Percentiles rank a stretch among this genome's conserved stretches.
These are phyloP conservation scores for Philereme vetulata DNA, from an alignment of 2,888 invertebrate genomes.

Conservation along the genomic window DNA sequence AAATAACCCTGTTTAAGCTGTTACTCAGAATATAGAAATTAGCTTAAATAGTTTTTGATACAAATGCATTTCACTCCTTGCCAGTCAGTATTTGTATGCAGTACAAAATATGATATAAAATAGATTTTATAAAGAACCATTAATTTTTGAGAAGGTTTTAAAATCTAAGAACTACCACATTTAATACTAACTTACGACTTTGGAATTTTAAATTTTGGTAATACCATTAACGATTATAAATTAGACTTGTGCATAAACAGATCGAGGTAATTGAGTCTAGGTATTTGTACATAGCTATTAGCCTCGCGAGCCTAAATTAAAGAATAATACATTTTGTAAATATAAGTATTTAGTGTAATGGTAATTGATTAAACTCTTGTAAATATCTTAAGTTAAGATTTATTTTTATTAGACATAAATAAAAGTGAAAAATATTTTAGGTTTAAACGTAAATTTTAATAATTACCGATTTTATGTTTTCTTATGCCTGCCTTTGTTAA, in stretches of 20 bases:
- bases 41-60: neutral
- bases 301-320: slow-evolving; percentile 17
- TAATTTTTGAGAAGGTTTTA: no score
- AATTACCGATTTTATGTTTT: slow-evolving; percentile 20
- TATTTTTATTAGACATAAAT: slow-evolving; percentile 7
- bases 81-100: slow-evolving; percentile 15
- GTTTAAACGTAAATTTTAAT: slow-evolving; percentile 1
- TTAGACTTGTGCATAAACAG: neutral
- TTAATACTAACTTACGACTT: no score
- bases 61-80: slow-evolving; percentile 14
- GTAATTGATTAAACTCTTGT: slow-evolving; percentile 15
- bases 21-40: slow-evolving; percentile 7
- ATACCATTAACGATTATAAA: no score
- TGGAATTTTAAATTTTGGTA: no score
- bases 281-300: slow-evolving; percentile 5
- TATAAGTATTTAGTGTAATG: slow-evolving; percentile 15
- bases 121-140: no score
- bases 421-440: slow-evolving; percentile 13
- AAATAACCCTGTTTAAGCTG: neutral
- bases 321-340: slow-evolving; percentile 22
- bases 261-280: neutral
- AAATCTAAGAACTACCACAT: no score
- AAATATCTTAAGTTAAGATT: slow-evolving; percentile 28
- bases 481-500: slow-evolving; percentile 17
- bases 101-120: no score